Conservation (phyloP, 2,113 vertebrate species). For the Podarcis muralis region DNA sequence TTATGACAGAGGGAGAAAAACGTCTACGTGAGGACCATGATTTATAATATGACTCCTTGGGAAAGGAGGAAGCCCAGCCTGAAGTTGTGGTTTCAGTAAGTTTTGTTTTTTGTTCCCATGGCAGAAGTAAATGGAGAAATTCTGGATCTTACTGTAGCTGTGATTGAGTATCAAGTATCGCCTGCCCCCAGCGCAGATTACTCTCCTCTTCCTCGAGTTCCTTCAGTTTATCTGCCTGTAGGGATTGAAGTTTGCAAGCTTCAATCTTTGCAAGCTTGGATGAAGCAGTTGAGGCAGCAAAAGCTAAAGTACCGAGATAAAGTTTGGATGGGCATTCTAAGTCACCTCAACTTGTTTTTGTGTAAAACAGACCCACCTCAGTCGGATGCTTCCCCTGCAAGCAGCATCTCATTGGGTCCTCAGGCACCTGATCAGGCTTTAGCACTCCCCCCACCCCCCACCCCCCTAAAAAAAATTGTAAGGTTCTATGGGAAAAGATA, state of each 20-base stretch:
- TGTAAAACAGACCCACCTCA: background rate
- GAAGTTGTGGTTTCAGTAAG: background rate
- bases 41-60: background rate
- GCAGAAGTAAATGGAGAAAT: background rate
- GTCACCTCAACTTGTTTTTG: background rate
- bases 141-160: background rate
- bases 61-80: background rate
- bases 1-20: background rate
- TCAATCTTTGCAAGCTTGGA: background rate
- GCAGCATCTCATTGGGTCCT: too few species aligned
- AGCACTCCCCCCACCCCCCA: too few species aligned
- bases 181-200: background rate
- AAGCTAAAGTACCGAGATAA: background rate
- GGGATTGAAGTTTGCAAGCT: background rate
- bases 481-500: background rate
- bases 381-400: background rate
- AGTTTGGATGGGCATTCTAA: background rate
- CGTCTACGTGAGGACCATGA: background rate
- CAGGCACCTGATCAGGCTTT: too few species aligned
- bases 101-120: background rate
- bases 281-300: background rate
- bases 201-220: too few species aligned
- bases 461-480: background rate
- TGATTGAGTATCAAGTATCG: background rate
- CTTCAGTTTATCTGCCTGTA: too few species aligned